Conservation (phyloP, 1,140 invertebrate genomes). For the Amphibalanus amphitrite region DNA sequence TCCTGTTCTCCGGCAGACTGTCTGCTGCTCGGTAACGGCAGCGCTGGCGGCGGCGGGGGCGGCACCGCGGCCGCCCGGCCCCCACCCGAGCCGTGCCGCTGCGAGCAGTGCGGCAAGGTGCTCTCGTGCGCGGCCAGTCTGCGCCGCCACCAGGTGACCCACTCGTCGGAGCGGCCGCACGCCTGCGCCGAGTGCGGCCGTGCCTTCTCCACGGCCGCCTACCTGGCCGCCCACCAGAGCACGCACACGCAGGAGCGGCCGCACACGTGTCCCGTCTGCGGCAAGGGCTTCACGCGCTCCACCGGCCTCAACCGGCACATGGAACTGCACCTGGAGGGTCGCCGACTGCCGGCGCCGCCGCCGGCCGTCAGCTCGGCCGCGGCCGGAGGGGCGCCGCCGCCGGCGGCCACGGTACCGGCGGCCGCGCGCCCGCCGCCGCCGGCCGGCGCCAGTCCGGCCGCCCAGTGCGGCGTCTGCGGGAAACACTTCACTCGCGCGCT, state of each 20-base stretch:
- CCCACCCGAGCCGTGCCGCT: background rate
- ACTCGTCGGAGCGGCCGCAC: constrained; percentile 13
- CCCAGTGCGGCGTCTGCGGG: constrained; percentile 14
- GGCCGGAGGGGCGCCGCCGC: background rate
- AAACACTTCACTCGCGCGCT: constrained; percentile 18
- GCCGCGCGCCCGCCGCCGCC: background rate
- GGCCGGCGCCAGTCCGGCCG: constrained; percentile 7
- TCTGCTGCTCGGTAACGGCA: no score
- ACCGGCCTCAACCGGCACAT: background rate
- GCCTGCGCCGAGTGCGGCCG: constrained; percentile 10
- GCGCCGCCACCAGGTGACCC: constrained; percentile 17
- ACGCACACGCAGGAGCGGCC: constrained; percentile 13
- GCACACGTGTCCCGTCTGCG: constrained; percentile 12
- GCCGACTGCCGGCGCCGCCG: background rate
- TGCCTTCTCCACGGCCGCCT: constrained; percentile 12
- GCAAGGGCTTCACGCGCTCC: background rate
- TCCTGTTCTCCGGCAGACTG: no score
- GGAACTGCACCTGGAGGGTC: background rate
- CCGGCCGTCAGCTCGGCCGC: background rate
- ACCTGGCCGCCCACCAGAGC: constrained; percentile 12
- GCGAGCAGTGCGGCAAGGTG: background rate
- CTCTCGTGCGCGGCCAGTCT: constrained; percentile 7
- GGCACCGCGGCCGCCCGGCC: background rate
- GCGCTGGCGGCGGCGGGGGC: background rate
- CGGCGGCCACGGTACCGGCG: background rate